Base-by-base conservation (phyloP, 2,797 vertebrate species). In the Chaunax sp. region DNA sequence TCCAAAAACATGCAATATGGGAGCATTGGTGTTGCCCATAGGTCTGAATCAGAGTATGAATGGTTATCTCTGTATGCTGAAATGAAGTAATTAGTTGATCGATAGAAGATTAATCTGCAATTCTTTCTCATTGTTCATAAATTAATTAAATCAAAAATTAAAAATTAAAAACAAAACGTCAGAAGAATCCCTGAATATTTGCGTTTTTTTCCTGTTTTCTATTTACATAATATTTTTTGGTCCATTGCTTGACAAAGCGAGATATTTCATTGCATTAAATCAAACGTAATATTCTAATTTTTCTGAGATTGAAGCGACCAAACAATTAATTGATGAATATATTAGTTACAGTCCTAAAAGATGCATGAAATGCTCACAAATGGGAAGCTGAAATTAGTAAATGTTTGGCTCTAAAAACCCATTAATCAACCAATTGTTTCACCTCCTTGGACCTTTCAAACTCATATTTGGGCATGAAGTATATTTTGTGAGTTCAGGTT, bases 401-500 rank as follows among this genome's bases (percentile, higher is more conserved):
- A 35, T 35, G 3, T 35, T 11, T 35, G 33, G 33, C 7, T 35
- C 12, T 10, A 35, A 35, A 35, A 35, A 35, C 12, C 9, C 33
- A 35, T 35, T 35, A 10, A 10, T 35, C 33, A 35, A 35, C 3
- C 33, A 35, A 11, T 35, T 35, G 8, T 35, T 35, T 35, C 33
- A 35, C 33, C 33, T 35, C 33, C 10, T 35, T 35, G 12, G 3
- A 35, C 33, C 12, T 43, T 2, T n/a, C 25, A 45, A 57, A 12
- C 19, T 2, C 37, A 30, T 64, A 63, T 64, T 59, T 45, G n/a
- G 16, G 51, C 37, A 20, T 5, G 28, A 52, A 8, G 43, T 44
- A 40, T 33, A 59, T 70, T 50, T 62, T 46, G 33, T 59, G 61
- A 75, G 63, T 72, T 61, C 67, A 69, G 40, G 44, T 78, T 22